Evolutionary conservation across 1,140 invertebrate species (phyloP), one percentile per base, ranked within the genome.

Genomic region (Meloidogyne exigua): DNA sequence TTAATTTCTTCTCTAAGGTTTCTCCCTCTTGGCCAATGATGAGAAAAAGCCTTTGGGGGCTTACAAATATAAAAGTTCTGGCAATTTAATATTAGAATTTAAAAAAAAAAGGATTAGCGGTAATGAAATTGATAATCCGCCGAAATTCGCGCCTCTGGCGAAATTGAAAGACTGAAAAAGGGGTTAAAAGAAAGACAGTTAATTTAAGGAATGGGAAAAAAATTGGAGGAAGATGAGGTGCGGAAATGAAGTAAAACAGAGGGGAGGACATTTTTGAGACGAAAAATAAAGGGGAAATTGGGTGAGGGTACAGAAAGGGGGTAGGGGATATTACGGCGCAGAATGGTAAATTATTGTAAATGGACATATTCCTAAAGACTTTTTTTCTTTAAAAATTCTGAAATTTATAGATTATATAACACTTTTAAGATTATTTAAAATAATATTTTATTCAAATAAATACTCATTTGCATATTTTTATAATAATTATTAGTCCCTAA

Each of bases 131-230:
- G 63, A 70, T 75, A 64, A 75, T 75, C 74, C 65, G 71, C 32
- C n/a, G 66, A 28, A 36, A 36, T 70, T 32, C 68, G 32, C 57
- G 69, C 72, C 32, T 65, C 76, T 21, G 68, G 15, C 21, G 23
- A 23, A 39, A 28, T 23, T 26, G n/a, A 26, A 39, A 4, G 68
- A 57, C 65, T 76, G 26, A n/a, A 23, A 28, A 21, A 7, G 15
- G 36, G 73, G 4, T 49, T 25, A 39, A 12, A 15, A 12, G 21
- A n/a, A 25, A 32, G 11, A 28, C 12, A 9, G 68, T 68, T 69
- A 79, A 78, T 79, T 68, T 26, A 77, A 39, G 71, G 65, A 62
- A 73, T 73, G 71, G 57, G n/a, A 73, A 73, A 73, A 10, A 39
- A 57, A 57, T n/a, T n/a, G 18, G n/a, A n/a, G 49, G 18, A 57